Evolutionary conservation across 64 coral and sea anemone genomes (phyloP).

Genomic region (Orbicella faveolata): DNA sequence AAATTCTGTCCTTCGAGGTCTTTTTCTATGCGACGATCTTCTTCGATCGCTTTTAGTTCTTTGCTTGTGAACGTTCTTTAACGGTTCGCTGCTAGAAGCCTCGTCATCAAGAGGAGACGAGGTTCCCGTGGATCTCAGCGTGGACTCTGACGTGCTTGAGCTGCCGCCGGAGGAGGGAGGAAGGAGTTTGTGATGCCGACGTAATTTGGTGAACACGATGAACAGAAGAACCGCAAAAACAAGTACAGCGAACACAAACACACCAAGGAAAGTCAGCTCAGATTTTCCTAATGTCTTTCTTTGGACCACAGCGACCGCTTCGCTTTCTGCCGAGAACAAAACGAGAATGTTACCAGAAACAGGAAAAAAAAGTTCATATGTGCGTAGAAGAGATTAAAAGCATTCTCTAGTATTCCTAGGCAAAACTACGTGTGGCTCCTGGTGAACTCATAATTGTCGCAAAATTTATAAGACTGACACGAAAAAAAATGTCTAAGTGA

Average conservation of each 20-base stretch:
- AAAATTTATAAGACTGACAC: too few relatives aligned
- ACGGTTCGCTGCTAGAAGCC: slow-evolving; percentile 60
- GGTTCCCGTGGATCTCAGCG: slow-evolving; percentile 68
- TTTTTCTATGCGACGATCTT: slow-evolving; percentile 39
- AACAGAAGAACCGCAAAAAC: slow-evolving; percentile 69
- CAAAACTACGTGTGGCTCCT: too few relatives aligned
- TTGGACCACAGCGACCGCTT: slow-evolving; percentile 1
- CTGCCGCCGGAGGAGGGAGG: slow-evolving; percentile 59
- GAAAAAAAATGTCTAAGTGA: too few relatives aligned
- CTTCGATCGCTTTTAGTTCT: slow-evolving; percentile 5
- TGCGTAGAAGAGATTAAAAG: too few relatives aligned
- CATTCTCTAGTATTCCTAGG: too few relatives aligned
- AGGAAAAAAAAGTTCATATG: too few relatives aligned
- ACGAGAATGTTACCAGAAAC: background rate
- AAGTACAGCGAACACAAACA: slow-evolving; percentile 79
- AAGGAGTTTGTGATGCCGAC: slow-evolving; percentile 50
- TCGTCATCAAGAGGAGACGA: slow-evolving; percentile 84
- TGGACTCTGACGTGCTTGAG: slow-evolving; percentile 84
- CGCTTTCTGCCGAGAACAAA: background rate
- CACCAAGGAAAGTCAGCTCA: slow-evolving; percentile 70
- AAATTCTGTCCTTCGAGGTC: slow-evolving; percentile 42
- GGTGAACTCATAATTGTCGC: too few relatives aligned
- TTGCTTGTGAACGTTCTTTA: slow-evolving; percentile 25
- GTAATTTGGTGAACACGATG: slow-evolving; percentile 78
- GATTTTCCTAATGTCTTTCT: slow-evolving; percentile 46